These are phyloP conservation scores for Pseudorhombus dupliciocellatus DNA, from an alignment of 2,113 vertebrate genomes.

Conservation along the genomic window DNA sequence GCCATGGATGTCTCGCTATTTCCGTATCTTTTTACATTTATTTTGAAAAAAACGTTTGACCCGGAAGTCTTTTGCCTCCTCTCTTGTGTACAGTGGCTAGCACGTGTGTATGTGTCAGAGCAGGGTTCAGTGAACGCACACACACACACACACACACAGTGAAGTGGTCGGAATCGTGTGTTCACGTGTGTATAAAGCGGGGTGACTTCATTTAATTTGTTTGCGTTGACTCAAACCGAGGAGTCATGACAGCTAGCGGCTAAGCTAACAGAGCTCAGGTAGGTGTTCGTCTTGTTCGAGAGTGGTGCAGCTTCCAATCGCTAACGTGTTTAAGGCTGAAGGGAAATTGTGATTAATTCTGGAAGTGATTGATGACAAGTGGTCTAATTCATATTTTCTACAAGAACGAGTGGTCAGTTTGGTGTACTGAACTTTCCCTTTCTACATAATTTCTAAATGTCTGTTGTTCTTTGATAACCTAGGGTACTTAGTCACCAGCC, in stretches of 20 bases:
- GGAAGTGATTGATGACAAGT: too few relatives aligned
- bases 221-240: not conserved
- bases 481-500: not conserved
- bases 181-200: not conserved
- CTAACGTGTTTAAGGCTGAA: not conserved
- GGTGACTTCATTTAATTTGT: not conserved
- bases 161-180: not conserved
- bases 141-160: not conserved
- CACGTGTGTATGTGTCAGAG: conserved; percentile 43
- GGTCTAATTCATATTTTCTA: too few relatives aligned
- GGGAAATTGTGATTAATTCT: too few relatives aligned
- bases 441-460: not conserved
- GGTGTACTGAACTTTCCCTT: not conserved
- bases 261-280: not conserved
- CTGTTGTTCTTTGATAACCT: not conserved
- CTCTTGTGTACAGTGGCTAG: accelerated
- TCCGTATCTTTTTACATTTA: conserved; percentile 24
- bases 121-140: not conserved
- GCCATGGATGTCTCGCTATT: not conserved
- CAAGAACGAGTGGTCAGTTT: too few relatives aligned
- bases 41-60: conserved; percentile 44
- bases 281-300: not conserved
- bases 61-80: conserved; percentile 34
- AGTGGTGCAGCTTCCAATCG: not conserved
- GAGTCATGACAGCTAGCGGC: conserved; percentile 14